Conservation (phyloP, 2,113 vertebrate species). For the Papio anubis region DNA sequence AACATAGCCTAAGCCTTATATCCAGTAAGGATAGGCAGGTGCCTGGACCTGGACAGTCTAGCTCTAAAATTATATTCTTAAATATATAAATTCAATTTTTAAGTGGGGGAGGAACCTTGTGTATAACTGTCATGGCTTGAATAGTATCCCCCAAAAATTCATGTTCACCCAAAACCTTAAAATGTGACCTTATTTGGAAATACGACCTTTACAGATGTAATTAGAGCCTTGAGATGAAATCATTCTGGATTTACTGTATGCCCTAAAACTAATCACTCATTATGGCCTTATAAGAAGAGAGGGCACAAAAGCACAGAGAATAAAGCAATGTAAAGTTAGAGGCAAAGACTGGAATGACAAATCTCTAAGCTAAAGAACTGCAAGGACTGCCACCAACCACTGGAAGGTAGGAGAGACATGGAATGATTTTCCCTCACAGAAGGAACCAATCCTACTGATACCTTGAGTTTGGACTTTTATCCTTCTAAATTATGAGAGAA, state of each 20-base stretch:
- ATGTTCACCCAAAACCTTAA: neutral
- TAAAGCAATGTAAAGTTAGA: neutral
- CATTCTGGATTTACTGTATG: neutral
- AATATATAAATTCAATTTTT: neutral
- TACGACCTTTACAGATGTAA: neutral
- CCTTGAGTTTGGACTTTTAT: neutral
- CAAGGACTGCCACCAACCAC: neutral
- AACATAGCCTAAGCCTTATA: neutral
- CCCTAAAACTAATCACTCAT: neutral
- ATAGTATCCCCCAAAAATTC: neutral
- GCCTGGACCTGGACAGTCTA: too few species aligned
- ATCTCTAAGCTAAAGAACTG: neutral
- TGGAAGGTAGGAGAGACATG: neutral
- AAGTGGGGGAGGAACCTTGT: neutral
- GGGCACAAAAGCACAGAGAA: neutral
- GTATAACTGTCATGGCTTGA: neutral
- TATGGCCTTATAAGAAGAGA: neutral
- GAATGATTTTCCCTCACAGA: neutral
- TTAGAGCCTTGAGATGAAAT: neutral
- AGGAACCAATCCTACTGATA: neutral
- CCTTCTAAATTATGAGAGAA: neutral
- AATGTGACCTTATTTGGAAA: neutral
- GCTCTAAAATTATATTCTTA: neutral
- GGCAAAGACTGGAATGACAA: neutral
- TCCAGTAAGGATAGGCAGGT: neutral